phyloP scores from a whole-genome alignment of 2,113 vertebrate genomes.

The Melanerpes formicivorus region DNA sequence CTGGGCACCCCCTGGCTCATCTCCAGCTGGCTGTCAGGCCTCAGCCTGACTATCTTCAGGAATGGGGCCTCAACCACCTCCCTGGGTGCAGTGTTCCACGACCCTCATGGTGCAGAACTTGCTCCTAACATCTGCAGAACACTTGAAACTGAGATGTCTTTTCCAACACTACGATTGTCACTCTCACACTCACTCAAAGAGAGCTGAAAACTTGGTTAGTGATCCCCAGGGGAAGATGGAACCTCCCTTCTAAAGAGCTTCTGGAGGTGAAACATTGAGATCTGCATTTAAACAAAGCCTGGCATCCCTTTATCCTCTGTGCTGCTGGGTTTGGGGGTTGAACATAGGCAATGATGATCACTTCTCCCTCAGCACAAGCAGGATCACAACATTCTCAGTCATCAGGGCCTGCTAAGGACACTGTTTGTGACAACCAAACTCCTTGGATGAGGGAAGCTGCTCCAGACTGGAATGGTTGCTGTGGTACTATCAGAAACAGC shows the following conservation, averaged over 20 bases:
- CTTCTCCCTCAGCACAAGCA: not conserved
- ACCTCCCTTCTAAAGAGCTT: not conserved
- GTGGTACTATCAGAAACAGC: not conserved
- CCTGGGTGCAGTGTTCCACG: no score
- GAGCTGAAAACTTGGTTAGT: not conserved
- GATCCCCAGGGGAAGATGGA: not conserved
- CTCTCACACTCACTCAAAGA: not conserved
- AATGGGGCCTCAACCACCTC: not conserved
- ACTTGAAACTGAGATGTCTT: not conserved
- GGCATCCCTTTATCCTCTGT: not conserved
- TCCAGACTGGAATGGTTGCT: not conserved
- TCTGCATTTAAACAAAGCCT: not conserved
- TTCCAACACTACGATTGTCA: not conserved
- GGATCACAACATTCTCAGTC: not conserved
- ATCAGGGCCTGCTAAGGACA: not conserved
- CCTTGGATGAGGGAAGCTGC: not conserved
- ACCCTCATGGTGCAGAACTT: not conserved
- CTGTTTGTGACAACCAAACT: not conserved
- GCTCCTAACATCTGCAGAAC: not conserved
- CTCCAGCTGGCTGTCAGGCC: not conserved
- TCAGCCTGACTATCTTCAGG: not conserved
- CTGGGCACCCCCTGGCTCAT: no score
- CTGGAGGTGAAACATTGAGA: not conserved
- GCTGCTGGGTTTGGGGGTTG: not conserved
- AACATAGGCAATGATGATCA: fast-evolving